Evolutionary conservation across 2,888 invertebrate genomes (phyloP), one percentile per base, ranked within the genome.

Genomic region (Torymus texanus): DNA sequence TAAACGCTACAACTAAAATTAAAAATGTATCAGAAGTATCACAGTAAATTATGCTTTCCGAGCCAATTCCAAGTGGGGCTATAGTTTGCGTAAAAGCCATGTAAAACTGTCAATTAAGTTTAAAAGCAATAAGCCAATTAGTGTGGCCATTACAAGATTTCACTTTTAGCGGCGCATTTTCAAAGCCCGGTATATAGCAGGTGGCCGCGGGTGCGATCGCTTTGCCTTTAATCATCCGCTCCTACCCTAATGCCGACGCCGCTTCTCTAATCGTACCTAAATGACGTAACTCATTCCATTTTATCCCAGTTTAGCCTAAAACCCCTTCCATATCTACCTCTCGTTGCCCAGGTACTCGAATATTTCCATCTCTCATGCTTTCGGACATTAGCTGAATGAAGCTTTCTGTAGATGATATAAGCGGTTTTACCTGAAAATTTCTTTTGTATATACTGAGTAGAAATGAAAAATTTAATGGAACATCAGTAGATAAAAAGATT

Each of bases 221-320:
- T 65, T 56, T 62, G 59, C 16, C 71, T 63, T 24, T 71, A 58
- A 77, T 65, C 51, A 59, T 14, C 5, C 62, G 56, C 24, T 16
- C 70, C 14, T 41, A 1, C 41, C 24, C 58, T 59, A 75, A 61
- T 24, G 50, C 56, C 63, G 8, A 0, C 24, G 5, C 50, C 61
- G 41, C 61, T 63, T 62, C 53, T 78, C 62, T 72, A 78, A 73
- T 68, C 68, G 55, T 21, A 16, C 68, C 56, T 55, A 63, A 74
- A 74, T 58, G 62, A 68, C 73, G 61, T 78, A 63, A 78, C 63
- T 78, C 73, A 68, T 74, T 78, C 58, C 70, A 58, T 74, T 78
- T 78, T 29, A 78, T 78, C 63, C 68, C 56, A 51, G 68, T 68
- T 78, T 74, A 73, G 63, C 56, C 73, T 18, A 63, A 62, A 78